Percentiles rank a stretch among this genome's conserved stretches.
These are phyloP conservation scores for Parthenolecanium corni DNA, from an alignment of 2,888 invertebrate genomes.

Conservation along the genomic window DNA sequence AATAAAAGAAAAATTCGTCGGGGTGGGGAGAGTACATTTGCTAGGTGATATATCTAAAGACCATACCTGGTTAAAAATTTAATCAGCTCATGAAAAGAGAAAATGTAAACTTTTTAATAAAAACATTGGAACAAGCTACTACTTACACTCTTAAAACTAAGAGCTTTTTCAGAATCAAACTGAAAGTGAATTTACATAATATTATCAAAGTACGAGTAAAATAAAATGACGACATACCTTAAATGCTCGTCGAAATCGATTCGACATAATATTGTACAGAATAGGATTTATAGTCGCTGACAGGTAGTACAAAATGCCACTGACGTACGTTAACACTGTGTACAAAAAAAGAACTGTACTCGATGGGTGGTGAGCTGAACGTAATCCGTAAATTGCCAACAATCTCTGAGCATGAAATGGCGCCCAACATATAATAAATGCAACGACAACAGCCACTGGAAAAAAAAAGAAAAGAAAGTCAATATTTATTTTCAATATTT, in stretches of 20 bases:
- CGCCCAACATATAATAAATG: constrained; percentile 73
- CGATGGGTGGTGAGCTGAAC: constrained; percentile 17
- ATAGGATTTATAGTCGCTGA: constrained; percentile 89
- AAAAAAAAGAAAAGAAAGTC: constrained; percentile 31
- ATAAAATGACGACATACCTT: constrained; percentile 32
- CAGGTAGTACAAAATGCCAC: constrained; percentile 81
- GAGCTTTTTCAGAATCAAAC: too few relatives aligned
- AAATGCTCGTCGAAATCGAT: constrained; percentile 61
- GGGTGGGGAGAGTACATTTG: too few relatives aligned
- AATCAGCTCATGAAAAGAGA: too few relatives aligned
- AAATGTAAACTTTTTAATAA: too few relatives aligned
- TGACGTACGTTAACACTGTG: constrained; percentile 62
- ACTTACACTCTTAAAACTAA: too few relatives aligned
- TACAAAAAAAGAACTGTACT: constrained; percentile 42
- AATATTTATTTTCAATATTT: too few relatives aligned
- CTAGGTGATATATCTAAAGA: too few relatives aligned
- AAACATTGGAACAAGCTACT: too few relatives aligned
- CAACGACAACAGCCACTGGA: constrained; percentile 74
- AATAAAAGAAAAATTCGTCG: too few relatives aligned
- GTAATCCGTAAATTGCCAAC: constrained; percentile 44
- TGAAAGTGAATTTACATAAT: too few relatives aligned
- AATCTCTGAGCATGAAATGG: constrained; percentile 87
- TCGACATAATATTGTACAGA: constrained; percentile 87
- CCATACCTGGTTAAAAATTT: too few relatives aligned
- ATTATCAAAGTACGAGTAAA: background rate